A percentile compares a stretch with the other conserved stretches of the same genome.
Conservation (phyloP, 2,113 vertebrate species). For the Oenanthe oenanthe region DNA sequence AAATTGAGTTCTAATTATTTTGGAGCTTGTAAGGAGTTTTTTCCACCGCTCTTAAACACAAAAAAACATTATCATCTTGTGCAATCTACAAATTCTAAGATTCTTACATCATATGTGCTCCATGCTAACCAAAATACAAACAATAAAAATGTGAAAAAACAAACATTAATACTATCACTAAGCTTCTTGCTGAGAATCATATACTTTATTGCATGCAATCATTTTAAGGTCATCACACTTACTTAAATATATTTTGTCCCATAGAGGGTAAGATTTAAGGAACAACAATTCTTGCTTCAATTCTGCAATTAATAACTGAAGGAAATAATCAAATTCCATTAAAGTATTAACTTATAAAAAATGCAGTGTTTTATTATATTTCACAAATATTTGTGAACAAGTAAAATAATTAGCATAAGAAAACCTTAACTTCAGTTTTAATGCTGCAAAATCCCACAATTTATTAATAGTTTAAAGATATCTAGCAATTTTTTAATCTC, state of each 20-base stretch:
- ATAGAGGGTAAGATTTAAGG: neutral
- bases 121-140: neutral
- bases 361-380: neutral
- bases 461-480: neutral
- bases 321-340: neutral
- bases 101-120: neutral
- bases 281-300: neutral
- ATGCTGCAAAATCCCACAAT: neutral
- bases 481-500: neutral
- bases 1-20: constrained; percentile 29
- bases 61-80: neutral
- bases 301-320: neutral
- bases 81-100: neutral
- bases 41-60: neutral
- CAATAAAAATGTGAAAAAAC: neutral
- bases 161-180: neutral
- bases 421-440: neutral
- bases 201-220: neutral
- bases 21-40: neutral
- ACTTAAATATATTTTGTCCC: neutral
- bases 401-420: neutral
- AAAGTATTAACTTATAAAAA: neutral
- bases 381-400: neutral
- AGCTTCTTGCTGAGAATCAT: neutral
- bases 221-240: neutral